Percentiles rank a stretch among this genome's conserved stretches.
phyloP scores from a whole-genome alignment of 1,140 invertebrate genomes.

The Lucilia cuprina region DNA sequence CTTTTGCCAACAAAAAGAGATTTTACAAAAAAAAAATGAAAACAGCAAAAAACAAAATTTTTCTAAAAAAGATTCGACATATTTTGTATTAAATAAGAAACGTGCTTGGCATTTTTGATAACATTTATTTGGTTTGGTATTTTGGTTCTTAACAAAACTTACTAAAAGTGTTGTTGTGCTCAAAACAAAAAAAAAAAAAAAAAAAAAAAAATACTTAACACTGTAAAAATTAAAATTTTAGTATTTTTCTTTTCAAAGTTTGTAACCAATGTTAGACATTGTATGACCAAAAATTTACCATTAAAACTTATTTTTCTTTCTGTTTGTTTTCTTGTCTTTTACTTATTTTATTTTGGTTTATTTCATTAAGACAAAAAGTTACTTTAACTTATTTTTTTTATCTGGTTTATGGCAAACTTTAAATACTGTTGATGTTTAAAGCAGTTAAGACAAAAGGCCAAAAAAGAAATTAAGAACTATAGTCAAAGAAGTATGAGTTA shows the following conservation, averaged over 20 bases:
- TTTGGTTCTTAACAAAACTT: background rate
- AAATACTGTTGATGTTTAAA: background rate
- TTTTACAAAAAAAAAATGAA: background rate
- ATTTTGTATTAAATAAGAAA: constrained; percentile 9
- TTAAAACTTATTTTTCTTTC: background rate
- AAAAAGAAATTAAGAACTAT: no score
- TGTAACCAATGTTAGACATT: background rate
- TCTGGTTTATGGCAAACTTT: background rate
- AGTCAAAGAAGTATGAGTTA: no score
- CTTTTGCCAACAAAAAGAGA: no score
- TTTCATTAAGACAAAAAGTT: background rate
- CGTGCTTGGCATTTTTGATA: constrained; percentile 2
- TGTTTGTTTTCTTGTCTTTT: background rate
- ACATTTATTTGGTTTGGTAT: background rate
- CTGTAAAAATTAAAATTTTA: background rate
- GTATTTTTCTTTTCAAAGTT: background rate
- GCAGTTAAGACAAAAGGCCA: no score
- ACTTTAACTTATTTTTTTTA: background rate
- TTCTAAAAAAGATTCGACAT: background rate
- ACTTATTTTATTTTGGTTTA: background rate
- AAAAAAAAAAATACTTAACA: no score
- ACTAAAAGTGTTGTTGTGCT: background rate
- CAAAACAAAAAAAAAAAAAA: no score
- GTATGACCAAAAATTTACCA: background rate
- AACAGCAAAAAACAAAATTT: background rate